Evolutionary conservation across 1,140 invertebrate species (phyloP).

Genomic region (Lanistes nyassanus): DNA sequence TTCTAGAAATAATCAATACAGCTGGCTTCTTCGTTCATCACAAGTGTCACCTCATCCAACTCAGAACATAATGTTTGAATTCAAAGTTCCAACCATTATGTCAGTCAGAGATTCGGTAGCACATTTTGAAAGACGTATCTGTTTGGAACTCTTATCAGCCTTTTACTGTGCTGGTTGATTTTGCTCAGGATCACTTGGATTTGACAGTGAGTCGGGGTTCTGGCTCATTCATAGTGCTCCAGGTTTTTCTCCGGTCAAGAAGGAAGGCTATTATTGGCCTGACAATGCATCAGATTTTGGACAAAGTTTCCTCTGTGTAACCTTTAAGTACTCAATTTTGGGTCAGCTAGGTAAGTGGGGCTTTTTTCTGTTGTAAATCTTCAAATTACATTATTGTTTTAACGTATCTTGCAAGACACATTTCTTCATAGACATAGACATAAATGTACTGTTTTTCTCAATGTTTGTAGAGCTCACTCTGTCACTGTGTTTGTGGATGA

Average conservation of each 20-base stretch:
- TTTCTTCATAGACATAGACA: neutral
- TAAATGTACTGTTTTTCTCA: neutral
- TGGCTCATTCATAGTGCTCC: slow-evolving; percentile 95
- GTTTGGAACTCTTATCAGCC: neutral
- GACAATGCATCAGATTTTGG: slow-evolving; percentile 78
- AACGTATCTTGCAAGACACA: neutral
- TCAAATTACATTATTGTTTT: neutral
- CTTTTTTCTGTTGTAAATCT: slow-evolving; percentile 1
- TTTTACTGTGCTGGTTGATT: slow-evolving; percentile 7
- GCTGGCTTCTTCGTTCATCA: neutral
- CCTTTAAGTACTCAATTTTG: slow-evolving; percentile 28
- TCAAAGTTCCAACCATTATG: too few species aligned
- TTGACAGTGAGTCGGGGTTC: slow-evolving; percentile 78
- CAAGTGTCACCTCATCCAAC: too few species aligned
- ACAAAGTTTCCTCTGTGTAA: slow-evolving; percentile 88
- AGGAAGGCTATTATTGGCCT: slow-evolving; percentile 78
- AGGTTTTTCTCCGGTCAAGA: slow-evolving; percentile 75
- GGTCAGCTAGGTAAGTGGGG: slow-evolving; percentile 11
- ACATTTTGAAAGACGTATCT: neutral
- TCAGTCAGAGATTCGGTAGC: neutral
- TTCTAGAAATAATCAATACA: neutral
- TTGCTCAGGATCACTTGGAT: slow-evolving; percentile 74
- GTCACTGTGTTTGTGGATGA: too few species aligned
- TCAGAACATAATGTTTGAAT: too few species aligned
- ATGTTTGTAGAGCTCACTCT: too few species aligned